Conservation (phyloP, 92 coral and sea anemone genomes). For the Porites rus region DNA sequence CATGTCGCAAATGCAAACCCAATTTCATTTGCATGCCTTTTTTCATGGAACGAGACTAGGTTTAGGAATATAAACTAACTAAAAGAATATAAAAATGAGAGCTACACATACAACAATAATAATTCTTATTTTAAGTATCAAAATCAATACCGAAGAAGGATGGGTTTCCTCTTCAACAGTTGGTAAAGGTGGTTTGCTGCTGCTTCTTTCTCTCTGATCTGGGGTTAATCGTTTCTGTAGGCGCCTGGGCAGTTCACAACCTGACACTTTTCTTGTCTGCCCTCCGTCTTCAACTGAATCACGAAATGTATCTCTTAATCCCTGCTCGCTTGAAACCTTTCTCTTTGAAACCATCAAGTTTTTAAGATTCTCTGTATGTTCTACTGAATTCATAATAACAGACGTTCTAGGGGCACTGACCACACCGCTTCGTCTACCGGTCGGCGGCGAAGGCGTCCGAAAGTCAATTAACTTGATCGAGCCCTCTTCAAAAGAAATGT, state of each 20-base stretch:
- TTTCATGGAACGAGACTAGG: no score
- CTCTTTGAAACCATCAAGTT: slow-evolving; percentile 12
- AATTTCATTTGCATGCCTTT: no score
- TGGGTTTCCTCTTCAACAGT: slow-evolving; percentile 21
- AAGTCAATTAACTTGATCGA: slow-evolving; percentile 20
- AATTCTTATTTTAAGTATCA: neutral
- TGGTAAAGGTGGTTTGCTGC: slow-evolving; percentile 8
- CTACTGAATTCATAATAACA: neutral
- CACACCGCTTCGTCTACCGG: slow-evolving; percentile 21
- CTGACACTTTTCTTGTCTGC: slow-evolving; percentile 13
- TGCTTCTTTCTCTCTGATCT: slow-evolving; percentile 6
- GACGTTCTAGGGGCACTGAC: slow-evolving; percentile 31
- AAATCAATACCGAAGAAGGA: slow-evolving; percentile 32
- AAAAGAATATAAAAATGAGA: neutral
- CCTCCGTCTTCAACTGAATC: neutral
- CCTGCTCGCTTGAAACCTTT: slow-evolving; percentile 35
- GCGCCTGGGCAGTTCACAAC: slow-evolving; percentile 7
- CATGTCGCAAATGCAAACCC: no score
- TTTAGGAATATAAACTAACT: no score
- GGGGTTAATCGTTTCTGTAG: neutral
- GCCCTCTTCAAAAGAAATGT: slow-evolving; percentile 17
- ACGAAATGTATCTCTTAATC: neutral
- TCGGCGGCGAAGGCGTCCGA: slow-evolving; percentile 18
- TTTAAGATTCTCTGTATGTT: slow-evolving; percentile 16
- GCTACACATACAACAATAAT: neutral